Conservation (phyloP, 2,888 invertebrate species). For the Dryadula phaetusa region DNA sequence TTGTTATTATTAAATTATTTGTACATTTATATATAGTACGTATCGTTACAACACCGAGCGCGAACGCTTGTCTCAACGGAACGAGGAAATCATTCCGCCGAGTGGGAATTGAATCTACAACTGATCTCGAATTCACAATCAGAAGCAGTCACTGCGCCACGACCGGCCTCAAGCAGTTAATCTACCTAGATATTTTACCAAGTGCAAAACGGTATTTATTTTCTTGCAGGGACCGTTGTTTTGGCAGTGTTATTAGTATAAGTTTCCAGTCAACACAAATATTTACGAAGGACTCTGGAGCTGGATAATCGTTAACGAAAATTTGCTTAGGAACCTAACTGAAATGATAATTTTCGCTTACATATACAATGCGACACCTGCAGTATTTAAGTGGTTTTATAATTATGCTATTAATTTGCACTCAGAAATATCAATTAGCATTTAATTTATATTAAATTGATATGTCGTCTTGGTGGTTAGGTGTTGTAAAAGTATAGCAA, state of each 20-base stretch:
- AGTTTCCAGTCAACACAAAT: conserved; percentile 34
- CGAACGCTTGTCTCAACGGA: no score
- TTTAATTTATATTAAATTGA: neutral
- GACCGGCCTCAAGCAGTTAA: no score
- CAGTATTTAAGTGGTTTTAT: neutral
- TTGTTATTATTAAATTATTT: no score
- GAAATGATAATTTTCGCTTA: conserved; percentile 17
- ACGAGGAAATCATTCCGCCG: no score
- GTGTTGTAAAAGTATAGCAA: neutral
- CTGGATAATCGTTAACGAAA: conserved; percentile 37
- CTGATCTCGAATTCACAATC: no score
- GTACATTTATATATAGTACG: no score
- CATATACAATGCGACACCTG: neutral
- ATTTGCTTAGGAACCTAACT: conserved; percentile 29
- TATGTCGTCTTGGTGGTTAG: neutral
- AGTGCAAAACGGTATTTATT: conserved; percentile 19
- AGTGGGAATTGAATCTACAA: no score
- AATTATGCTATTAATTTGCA: neutral
- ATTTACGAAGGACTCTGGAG: conserved; percentile 32
- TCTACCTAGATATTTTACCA: neutral
- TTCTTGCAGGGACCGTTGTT: conserved; percentile 18
- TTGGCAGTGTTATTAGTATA: conserved; percentile 27
- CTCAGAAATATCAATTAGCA: neutral
- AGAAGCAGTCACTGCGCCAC: no score
- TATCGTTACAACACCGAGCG: no score